Conservation (phyloP, 2,113 vertebrate genomes). For the Colistium nudipinnis region DNA sequence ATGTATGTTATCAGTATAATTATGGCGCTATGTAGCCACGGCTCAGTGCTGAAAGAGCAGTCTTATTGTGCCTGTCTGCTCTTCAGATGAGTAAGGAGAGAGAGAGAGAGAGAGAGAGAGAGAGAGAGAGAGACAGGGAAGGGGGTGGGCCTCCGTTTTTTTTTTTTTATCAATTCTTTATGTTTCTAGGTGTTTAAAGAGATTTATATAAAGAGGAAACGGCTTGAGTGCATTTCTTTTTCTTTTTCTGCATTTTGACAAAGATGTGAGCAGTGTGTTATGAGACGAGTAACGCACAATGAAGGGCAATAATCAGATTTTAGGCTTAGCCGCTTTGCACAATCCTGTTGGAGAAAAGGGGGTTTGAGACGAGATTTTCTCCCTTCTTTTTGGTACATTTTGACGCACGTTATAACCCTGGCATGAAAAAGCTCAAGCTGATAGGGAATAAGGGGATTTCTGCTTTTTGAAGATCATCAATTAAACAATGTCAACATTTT, state of each 20-base stretch:
- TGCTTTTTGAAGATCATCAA: background rate
- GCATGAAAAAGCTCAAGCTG: background rate
- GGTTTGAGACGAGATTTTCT: conserved; percentile 16
- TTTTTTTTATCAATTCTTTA: conserved; percentile 57
- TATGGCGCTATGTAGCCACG: conserved; percentile 72
- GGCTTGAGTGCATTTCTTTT: conserved; percentile 26
- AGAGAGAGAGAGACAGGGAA: conserved; percentile 50
- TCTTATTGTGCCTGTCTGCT: conserved; percentile 78
- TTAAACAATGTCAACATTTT: background rate
- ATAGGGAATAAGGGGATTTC: background rate
- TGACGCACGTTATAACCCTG: background rate
- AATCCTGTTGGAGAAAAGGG: conserved; percentile 29
- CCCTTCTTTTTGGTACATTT: background rate
- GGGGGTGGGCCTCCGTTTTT: conserved; percentile 37
- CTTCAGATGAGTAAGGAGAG: conserved; percentile 65
- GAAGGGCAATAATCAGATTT: conserved; percentile 37
- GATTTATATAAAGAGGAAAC: conserved; percentile 55
- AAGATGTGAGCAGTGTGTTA: conserved; percentile 26
- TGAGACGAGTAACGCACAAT: conserved; percentile 33
- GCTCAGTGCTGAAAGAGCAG: conserved; percentile 78
- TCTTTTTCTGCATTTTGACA: conserved; percentile 33
- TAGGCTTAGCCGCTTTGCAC: conserved; percentile 18
- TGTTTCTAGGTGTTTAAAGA: conserved; percentile 67
- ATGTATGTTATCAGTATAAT: conserved; percentile 82
- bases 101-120: conserved; percentile 52